A percentile compares a stretch with the other conserved stretches of the same genome.
Evolutionary conservation across 53 echinoderm and acorn worm species (phyloP).

Genomic region (Luidia sarsii): DNA sequence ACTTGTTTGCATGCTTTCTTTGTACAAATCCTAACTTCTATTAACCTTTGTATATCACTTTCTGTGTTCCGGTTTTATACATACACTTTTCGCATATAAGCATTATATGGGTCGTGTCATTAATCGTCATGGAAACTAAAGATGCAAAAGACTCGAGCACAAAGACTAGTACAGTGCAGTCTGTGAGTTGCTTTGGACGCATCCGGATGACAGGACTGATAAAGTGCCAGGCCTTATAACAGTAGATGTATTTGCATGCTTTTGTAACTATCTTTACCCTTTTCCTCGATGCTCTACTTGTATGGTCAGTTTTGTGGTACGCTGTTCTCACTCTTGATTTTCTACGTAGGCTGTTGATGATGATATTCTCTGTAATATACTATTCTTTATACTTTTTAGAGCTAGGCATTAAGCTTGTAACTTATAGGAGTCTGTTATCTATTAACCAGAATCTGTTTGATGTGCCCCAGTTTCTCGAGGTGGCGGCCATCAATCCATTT

Average conservation of each 20-base stretch:
- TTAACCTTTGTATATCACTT: neutral
- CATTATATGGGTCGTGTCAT: neutral
- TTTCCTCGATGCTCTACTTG: constrained; percentile 18
- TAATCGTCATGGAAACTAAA: too few species aligned
- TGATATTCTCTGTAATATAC: constrained; percentile 31
- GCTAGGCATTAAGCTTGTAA: constrained; percentile 26
- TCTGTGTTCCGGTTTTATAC: neutral
- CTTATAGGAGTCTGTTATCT: constrained; percentile 1
- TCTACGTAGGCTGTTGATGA: constrained; percentile 47
- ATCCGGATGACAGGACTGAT: too few species aligned
- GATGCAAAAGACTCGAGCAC: too few species aligned
- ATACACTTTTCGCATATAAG: neutral
- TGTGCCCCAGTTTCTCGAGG: constrained; percentile 11
- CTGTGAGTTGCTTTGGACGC: too few species aligned
- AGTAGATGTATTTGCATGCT: constrained; percentile 52
- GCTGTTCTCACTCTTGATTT: constrained; percentile 11
- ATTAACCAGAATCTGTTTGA: neutral
- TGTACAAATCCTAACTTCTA: neutral
- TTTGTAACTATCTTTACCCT: constrained; percentile 10
- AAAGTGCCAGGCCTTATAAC: too few species aligned
- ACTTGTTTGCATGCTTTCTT: constrained; percentile 12
- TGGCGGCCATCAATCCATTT: neutral
- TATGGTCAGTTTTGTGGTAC: neutral
- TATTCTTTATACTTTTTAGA: constrained; percentile 48
- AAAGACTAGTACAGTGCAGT: too few species aligned